A percentile compares a stretch with the other conserved stretches of the same genome.
phyloP scores from a whole-genome alignment of 2,113 vertebrate genomes.

The Phalacrocorax brasilianus region DNA sequence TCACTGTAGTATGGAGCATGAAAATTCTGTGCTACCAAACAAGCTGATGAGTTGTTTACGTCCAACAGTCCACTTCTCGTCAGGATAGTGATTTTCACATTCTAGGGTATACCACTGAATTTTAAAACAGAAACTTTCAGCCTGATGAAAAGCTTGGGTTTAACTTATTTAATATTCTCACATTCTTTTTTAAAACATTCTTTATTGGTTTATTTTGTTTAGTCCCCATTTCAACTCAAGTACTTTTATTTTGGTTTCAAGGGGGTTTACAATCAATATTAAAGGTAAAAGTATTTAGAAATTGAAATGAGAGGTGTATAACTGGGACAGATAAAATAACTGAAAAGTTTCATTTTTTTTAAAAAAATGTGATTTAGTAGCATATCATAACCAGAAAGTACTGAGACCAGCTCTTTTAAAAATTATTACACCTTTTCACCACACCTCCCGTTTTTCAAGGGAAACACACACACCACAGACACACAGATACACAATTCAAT shows the following conservation, averaged over 20 bases:
- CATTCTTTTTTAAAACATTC: constrained; percentile 64
- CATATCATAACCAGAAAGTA: constrained; percentile 72
- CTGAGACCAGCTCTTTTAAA: constrained; percentile 83
- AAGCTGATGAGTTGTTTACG: neutral
- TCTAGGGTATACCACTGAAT: constrained; percentile 53
- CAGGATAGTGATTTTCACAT: constrained; percentile 69
- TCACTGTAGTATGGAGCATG: neutral
- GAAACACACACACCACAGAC: constrained; percentile 76
- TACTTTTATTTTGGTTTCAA: constrained; percentile 67
- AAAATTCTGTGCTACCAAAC: neutral
- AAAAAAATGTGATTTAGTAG: constrained; percentile 44
- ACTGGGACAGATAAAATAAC: constrained; percentile 60
- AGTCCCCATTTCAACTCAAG: constrained; percentile 57
- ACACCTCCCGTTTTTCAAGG: constrained; percentile 69
- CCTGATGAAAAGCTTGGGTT: constrained; percentile 48
- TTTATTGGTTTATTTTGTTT: constrained; percentile 44
- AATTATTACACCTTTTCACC: constrained; percentile 74
- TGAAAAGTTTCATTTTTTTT: neutral
- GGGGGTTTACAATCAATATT: constrained; percentile 59
- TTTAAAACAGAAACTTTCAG: constrained; percentile 13
- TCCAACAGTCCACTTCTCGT: neutral
- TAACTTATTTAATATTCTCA: constrained; percentile 60
- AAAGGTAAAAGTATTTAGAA: constrained; percentile 49
- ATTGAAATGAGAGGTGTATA: constrained; percentile 55
- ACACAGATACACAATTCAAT: constrained; percentile 71